Base-by-base conservation (phyloP, 1,140 invertebrate genomes). In the Nebria ingens region DNA sequence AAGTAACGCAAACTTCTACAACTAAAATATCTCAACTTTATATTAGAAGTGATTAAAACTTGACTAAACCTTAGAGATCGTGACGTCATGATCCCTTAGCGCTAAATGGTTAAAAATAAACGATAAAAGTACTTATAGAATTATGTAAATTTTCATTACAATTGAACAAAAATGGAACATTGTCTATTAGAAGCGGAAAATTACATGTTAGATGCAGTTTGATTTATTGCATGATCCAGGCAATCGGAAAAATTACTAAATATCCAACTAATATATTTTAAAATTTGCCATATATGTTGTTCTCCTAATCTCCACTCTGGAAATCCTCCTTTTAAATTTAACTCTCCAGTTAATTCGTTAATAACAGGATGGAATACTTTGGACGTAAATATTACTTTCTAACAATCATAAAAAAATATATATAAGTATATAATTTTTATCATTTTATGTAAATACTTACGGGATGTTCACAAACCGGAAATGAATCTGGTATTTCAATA, bases 281-380 rank as follows among this genome's bases (percentile, higher is more conserved):
- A 67, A 58, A 96, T 77, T 72, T 96, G 91, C 88, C 89, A 95
- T 38, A 96, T 75, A 73, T 91, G 83, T 71, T 94, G 81, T 45
- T 86, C 79, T 63, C 81, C 82, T 67, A 80, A 82, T 62, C 83
- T 85, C 93, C 93, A 97, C 61, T 85, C 81, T 11, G 81, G 77
- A 74, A 96, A 96, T 2, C 83, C 86, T 71, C 83, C 80, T 58
- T 73, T 79, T 15, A 91, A 78, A 63, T 82, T 78, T n/a, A 97
- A 69, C 66, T 87, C 83, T 53, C 89, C 83, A 55, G 83, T 87
- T 59, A 80, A 79, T 9, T 81, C 73, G 72, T 93, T 78, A 51
- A 97, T 81, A 34, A 87, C 76, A 50, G 94, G 93, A 79, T 97
- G 93, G 65, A 89, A 91, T 52, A 96, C 70, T 65, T 86, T 80